Evolutionary conservation across 2,888 invertebrate genomes (phyloP).

Genomic region (Lepeophtheirus nordmannii): DNA sequence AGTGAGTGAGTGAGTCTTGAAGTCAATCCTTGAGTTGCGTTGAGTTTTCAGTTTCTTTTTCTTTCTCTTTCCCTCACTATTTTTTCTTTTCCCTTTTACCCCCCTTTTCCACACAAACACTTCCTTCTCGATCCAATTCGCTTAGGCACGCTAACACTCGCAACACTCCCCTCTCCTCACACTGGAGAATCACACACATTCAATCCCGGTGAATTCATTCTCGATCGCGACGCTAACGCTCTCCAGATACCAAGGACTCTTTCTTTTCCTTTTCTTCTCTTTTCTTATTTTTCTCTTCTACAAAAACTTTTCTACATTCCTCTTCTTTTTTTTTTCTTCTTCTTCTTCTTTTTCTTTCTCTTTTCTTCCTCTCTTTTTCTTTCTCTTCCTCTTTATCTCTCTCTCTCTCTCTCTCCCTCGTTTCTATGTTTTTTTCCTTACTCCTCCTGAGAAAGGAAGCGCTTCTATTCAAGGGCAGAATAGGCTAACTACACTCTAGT

Average conservation of each 20-base stretch:
- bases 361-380: background rate
- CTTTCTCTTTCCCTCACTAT: background rate
- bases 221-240: background rate
- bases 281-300: background rate
- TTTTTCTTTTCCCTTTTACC: background rate
- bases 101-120: constrained; percentile 2
- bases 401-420: background rate
- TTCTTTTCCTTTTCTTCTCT: background rate
- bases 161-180: no score
- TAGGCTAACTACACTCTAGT: no score
- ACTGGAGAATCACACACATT: background rate
- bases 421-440: background rate
- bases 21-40: background rate
- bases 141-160: no score
- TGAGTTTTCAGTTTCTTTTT: background rate
- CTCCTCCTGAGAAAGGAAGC: background rate
- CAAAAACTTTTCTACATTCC: background rate
- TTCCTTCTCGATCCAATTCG: no score
- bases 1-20: background rate
- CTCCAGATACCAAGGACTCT: background rate
- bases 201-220: background rate
- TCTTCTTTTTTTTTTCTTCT: background rate
- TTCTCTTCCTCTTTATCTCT: no score
- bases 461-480: no score
- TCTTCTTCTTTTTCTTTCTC: background rate